A percentile compares a stretch with the other conserved stretches of the same genome.
Conservation (phyloP, 2,113 vertebrate species). For the Actinemys pallida region DNA sequence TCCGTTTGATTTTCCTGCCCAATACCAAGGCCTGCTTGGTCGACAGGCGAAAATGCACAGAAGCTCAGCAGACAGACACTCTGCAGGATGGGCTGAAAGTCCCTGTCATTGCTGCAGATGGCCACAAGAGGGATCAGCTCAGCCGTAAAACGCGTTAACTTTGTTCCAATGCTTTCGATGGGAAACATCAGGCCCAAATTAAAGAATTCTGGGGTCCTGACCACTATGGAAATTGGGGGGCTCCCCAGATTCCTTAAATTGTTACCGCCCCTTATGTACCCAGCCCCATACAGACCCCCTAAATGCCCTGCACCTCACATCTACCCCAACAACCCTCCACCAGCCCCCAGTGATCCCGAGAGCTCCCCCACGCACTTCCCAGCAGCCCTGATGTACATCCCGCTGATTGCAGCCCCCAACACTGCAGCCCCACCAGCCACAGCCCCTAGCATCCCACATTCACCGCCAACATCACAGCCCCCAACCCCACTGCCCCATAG, state of each 20-base stretch:
- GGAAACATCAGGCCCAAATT: not conserved
- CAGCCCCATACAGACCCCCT: not conserved
- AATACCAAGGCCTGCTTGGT: not conserved
- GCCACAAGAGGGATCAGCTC: slow-evolving; percentile 68
- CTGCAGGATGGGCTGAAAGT: accelerated
- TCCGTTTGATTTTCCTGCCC: not conserved
- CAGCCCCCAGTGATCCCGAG: not conserved
- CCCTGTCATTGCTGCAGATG: slow-evolving; percentile 18
- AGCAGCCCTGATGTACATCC: not conserved
- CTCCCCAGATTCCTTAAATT: not conserved
- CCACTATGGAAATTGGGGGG: not conserved
- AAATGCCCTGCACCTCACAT: not conserved
- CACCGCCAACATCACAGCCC: not conserved
- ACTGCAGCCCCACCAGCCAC: too few species aligned
- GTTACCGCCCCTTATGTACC: not conserved
- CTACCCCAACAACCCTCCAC: not conserved
- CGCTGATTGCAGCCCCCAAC: not conserved
- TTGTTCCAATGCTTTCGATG: accelerated
- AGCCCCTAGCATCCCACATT: too few species aligned
- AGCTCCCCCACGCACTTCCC: not conserved
- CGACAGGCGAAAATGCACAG: not conserved
- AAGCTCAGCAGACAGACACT: not conserved
- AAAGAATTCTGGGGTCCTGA: not conserved
- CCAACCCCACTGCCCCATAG: too few species aligned
- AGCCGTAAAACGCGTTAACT: accelerated